Evolutionary conservation across 2,113 vertebrate genomes (phyloP).

Genomic region (Hiodon alosoides): DNA sequence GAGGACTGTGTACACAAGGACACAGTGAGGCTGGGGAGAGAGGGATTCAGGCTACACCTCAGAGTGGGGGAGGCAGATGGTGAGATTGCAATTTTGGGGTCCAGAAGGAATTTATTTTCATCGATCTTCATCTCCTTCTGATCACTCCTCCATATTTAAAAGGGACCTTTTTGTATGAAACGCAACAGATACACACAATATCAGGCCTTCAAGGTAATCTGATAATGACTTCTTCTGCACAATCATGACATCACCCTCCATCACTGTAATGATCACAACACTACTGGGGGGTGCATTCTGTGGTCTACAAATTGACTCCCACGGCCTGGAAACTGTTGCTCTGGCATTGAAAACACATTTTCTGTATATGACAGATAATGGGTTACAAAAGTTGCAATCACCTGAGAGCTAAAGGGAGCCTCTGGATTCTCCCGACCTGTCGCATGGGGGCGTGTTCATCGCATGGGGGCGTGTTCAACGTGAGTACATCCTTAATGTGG

Average conservation of each 20-base stretch:
- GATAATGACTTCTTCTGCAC: slow-evolving; percentile 21
- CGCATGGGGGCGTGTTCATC: neutral
- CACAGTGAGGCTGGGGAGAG: neutral
- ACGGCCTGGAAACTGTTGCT: slow-evolving; percentile 2
- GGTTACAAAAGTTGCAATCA: slow-evolving; percentile 3
- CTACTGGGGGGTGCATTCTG: neutral
- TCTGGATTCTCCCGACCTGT: neutral
- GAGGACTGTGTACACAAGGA: slow-evolving; percentile 14
- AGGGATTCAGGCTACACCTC: neutral
- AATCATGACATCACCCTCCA: slow-evolving; percentile 18
- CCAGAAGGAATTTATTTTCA: neutral
- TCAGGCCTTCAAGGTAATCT: slow-evolving; percentile 17
- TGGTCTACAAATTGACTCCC: slow-evolving; percentile 8
- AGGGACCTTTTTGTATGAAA: neutral
- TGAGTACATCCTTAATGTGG: neutral
- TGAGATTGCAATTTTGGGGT: neutral
- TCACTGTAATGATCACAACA: slow-evolving; percentile 16
- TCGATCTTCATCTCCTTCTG: neutral
- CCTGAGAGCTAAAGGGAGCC: neutral
- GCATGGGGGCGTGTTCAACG: slow-evolving; percentile 13
- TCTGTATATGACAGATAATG: neutral
- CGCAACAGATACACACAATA: neutral
- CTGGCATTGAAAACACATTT: neutral
- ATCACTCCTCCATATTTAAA: neutral
- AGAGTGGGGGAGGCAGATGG: neutral